Percentiles rank a stretch among this genome's conserved stretches.
Evolutionary conservation across 1,140 invertebrate genomes (phyloP).

Genomic region (Aphelinus atriplicis): DNA sequence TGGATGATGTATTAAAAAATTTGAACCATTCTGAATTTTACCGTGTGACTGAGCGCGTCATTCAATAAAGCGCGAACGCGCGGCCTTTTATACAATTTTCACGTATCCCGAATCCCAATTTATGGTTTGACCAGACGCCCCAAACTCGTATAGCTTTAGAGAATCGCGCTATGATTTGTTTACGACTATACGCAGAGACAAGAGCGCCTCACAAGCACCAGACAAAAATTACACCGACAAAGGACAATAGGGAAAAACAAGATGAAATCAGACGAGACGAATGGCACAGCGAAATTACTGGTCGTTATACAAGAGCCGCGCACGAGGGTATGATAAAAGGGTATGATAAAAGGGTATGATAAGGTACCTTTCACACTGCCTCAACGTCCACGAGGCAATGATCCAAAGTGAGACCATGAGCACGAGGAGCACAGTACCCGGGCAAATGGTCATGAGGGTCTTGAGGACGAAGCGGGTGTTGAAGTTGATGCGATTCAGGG

Average conservation of each 20-base stretch:
- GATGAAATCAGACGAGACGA: neutral
- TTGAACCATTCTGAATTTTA: too few species aligned
- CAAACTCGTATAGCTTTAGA: too few species aligned
- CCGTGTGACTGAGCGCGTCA: too few species aligned
- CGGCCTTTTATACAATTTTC: too few species aligned
- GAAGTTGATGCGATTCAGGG: slow-evolving; percentile 99
- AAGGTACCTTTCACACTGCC: slow-evolving; percentile 97
- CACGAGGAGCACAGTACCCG: slow-evolving; percentile 96
- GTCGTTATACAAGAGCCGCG: too few species aligned
- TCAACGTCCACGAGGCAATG: slow-evolving; percentile 97
- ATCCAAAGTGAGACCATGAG: slow-evolving; percentile 99
- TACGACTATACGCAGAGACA: too few species aligned
- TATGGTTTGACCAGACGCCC: too few species aligned
- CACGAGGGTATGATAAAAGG: too few species aligned
- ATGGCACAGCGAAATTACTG: neutral
- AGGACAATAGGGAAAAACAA: neutral
- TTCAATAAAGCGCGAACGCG: too few species aligned
- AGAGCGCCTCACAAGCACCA: neutral
- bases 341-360: neutral
- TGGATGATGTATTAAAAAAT: too few species aligned
- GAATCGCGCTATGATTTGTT: too few species aligned
- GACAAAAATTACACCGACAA: neutral
- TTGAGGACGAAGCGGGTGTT: slow-evolving; percentile 99
- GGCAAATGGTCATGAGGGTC: slow-evolving; percentile 99
- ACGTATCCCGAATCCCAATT: too few species aligned